Conservation (phyloP, 2,113 vertebrate species). For the Microcebus jonahi region DNA sequence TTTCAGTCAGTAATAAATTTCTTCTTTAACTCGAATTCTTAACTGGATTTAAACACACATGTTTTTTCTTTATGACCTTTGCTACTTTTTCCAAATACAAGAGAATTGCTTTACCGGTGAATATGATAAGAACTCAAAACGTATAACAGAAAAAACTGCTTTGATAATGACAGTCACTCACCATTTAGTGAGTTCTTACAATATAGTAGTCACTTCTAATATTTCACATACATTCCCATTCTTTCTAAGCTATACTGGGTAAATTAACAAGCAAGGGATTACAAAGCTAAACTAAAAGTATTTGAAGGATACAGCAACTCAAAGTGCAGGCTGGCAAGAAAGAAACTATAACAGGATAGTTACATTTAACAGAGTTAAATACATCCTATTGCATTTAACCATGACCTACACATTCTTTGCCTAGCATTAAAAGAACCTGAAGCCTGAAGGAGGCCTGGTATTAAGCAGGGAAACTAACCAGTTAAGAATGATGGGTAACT, state of each 20-base stretch:
- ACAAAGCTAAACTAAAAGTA: conserved; percentile 43
- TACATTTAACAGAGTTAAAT: too few species aligned
- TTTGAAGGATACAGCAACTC: neutral
- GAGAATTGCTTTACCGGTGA: neutral
- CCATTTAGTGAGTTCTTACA: neutral
- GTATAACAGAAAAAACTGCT: neutral
- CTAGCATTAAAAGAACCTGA: neutral
- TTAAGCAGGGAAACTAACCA: neutral
- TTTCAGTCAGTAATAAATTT: neutral
- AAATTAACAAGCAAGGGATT: conserved; percentile 9
- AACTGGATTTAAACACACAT: neutral
- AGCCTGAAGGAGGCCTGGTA: neutral
- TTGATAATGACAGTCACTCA: neutral
- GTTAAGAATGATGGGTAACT: neutral
- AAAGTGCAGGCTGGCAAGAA: neutral
- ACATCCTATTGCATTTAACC: neutral
- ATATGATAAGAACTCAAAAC: neutral
- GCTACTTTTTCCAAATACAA: neutral
- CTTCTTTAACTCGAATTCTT: conserved; percentile 2
- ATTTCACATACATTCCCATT: neutral
- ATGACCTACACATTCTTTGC: neutral
- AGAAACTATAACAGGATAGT: neutral
- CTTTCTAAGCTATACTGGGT: neutral
- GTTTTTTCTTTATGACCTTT: neutral
- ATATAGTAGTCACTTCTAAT: neutral